A percentile compares a stretch with the other conserved stretches of the same genome.
Conservation (phyloP, 2,113 vertebrate species). For the Ceyx margarethae region DNA sequence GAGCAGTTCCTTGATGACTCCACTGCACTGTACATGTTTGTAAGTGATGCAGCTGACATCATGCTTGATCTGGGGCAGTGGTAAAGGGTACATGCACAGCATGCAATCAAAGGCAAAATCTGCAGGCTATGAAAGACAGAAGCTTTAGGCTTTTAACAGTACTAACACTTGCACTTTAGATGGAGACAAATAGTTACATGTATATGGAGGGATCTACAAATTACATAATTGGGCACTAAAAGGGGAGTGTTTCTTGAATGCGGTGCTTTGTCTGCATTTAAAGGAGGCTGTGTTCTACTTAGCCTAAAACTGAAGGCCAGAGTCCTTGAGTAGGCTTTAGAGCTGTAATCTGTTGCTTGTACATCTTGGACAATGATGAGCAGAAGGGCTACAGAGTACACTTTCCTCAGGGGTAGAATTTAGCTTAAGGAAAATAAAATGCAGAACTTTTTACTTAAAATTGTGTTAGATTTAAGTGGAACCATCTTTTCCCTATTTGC, state of each 20-base stretch:
- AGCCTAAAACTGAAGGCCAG: neutral
- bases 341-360: neutral
- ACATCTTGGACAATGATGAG: neutral
- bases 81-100: neutral
- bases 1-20: constrained; percentile 92
- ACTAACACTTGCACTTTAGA: neutral
- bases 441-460: neutral
- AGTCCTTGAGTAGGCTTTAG: neutral
- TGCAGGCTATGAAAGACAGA: neutral
- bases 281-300: neutral
- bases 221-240: neutral
- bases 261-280: neutral
- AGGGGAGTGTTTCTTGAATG: neutral
- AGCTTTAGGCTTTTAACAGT: neutral
- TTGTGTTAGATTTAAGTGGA: neutral
- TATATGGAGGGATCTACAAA: neutral
- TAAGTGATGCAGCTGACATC: constrained; percentile 64
- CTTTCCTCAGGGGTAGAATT: neutral
- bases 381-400: neutral
- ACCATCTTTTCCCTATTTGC: neutral
- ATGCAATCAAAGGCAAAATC: neutral
- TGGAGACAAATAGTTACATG: neutral
- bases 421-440: neutral
- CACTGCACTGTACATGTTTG: constrained; percentile 89
- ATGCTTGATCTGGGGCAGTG: neutral